Evolutionary conservation across 2,797 vertebrate genomes (phyloP), one percentile per base, ranked within the genome.

Genomic region (Micrastur ruficollis): DNA sequence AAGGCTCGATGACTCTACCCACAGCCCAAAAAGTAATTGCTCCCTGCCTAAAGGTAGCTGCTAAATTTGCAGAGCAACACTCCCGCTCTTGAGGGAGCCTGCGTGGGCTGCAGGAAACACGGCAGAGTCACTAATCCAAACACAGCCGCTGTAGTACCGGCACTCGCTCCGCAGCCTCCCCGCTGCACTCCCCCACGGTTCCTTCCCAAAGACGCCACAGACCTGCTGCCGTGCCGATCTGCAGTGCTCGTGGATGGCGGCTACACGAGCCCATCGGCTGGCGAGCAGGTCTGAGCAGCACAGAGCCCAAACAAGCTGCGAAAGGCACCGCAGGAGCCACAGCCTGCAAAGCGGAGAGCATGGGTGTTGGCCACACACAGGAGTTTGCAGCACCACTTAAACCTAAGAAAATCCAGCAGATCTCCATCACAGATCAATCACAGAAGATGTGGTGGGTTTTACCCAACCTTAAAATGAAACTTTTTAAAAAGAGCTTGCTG

Each of bases 61-160:
- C 82, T 83, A 23, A 47, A 78, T 66, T 2, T 26, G 52, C 90
- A 58, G 61, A 46, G 50, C 88, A 32, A 2, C 42, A 0, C 49
- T 68, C 46, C 32, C 4, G 62, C 67, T 79, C 31, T 87, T 14
- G 52, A 32, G 1, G 74, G 78, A 85, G 89, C 91, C 84, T 47
- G 92, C 34, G 92, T 34, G 96, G 96, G 96, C 84, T 72, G 95
- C 87, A 65, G 96, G 96, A 95, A 92, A 53, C 58, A 1, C 22
- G 12, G 84, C 87, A 7, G 72, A 52, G 93, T 23, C 92, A 68
- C 40, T 8, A 1, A 93, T 40, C 42, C 92, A 80, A 91, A 94
- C 93, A 53, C 78, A 81, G 84, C 34, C 72, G 2, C 55, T 2
- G 23, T 3, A 36, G 62, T 8, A 31, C 74, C 34, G 27, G 55